Evolutionary conservation across 2,113 vertebrate genomes (phyloP), one percentile per base, ranked within the genome.

Genomic region (Oreochromis aureus): DNA sequence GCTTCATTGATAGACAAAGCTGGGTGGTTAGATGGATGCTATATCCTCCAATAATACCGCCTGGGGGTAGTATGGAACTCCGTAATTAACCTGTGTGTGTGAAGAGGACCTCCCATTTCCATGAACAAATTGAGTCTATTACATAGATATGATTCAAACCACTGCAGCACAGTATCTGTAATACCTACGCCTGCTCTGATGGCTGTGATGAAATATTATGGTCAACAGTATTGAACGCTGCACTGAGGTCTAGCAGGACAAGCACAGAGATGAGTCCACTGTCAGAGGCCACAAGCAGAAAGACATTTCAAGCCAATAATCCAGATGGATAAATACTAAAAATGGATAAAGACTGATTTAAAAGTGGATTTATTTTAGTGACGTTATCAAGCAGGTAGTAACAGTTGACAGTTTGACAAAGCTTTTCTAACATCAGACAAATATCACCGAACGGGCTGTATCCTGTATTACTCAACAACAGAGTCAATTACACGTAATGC

Each of bases 11-110:
- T 36, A 0, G 32, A 63, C 59, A 63, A 63, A 11, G 59, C 2
- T 36, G 59, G 10, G 59, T 36, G 16, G 0, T 36, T 63, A 63
- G 6, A 36, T 63, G 32, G 18, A 36, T 36, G 18, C 61, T n/a
- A 3, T 0, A 0, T 36, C 61, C 32, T 66, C 18, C 36, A 18
- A 10, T 34, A 16, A 63, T n/a, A n/a, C 61, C 11, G 32, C 18
- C 6, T 66, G 61, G 19, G 18, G 34, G 7, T 18, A 7, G 34
- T 5, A 13, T 39, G 18, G 32, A 0, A 63, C 53, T 51, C 48
- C 1, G 6, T 30, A 36, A 36, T 36, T 36, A 66, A 13, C 61
- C 61, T 54, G 2, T 7, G 19, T 66, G 8, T 18, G 34, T 66
- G 61, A 39, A 66, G 2, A 66, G 32, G 34, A 66, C 61, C 4